These are phyloP conservation scores for Periparus ater DNA, from an alignment of 2,797 vertebrate species.

Conservation along the genomic window DNA sequence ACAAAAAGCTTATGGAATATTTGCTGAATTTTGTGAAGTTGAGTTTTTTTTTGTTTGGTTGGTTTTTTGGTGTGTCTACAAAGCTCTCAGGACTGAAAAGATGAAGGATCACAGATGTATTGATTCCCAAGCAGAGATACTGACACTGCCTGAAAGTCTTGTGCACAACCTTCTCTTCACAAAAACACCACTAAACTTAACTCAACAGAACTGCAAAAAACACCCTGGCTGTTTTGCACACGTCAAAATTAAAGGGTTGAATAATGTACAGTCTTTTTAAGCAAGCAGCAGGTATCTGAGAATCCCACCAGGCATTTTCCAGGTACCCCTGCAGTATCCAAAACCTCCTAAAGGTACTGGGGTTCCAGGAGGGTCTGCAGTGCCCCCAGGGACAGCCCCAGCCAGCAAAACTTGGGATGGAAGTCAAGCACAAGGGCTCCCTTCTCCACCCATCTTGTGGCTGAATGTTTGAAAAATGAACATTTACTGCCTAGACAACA, in stretches of 20 bases:
- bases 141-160: background rate
- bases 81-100: background rate
- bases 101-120: background rate
- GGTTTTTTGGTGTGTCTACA: background rate
- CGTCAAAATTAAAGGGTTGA: background rate
- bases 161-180: background rate
- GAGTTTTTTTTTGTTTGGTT: background rate
- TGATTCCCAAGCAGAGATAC: background rate
- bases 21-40: background rate
- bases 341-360: rapidly evolving
- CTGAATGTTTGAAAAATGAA: background rate
- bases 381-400: background rate
- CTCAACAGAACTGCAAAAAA: background rate
- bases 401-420: background rate
- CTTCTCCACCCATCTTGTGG: background rate
- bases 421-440: background rate
- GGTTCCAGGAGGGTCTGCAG: background rate
- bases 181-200: background rate
- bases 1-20: background rate
- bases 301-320: background rate
- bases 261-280: background rate
- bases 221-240: background rate
- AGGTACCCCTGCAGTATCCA: background rate
- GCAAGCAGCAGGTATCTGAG: background rate
- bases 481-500: background rate